Evolutionary conservation across 2,113 vertebrate genomes (phyloP).

Genomic region (Trichechus manatus): DNA sequence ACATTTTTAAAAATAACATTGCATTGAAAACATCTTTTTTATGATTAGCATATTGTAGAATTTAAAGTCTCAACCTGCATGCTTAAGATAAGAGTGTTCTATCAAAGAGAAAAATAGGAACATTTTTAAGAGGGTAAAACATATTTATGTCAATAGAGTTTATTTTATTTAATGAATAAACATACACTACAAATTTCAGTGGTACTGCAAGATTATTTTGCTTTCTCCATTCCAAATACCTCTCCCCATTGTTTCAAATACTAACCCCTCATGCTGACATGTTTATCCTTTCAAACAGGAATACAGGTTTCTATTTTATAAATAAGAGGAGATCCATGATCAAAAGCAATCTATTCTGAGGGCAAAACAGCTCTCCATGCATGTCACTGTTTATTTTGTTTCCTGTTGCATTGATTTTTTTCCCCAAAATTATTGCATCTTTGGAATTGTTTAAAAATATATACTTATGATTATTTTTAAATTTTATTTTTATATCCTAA

Average conservation of each 20-base stretch:
- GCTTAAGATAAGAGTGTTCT: not conserved
- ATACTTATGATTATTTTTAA: not conserved
- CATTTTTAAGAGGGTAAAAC: not conserved
- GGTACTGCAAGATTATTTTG: not conserved
- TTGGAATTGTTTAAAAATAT: not conserved
- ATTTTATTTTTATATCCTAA: not conserved
- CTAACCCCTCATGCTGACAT: not conserved
- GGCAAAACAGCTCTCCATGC: not conserved
- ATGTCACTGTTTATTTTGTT: not conserved
- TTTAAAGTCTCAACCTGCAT: not conserved
- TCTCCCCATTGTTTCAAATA: not conserved
- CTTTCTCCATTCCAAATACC: not conserved
- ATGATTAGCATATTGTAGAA: not conserved
- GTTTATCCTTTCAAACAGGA: not conserved
- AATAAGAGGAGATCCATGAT: not conserved
- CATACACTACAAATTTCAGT: not conserved
- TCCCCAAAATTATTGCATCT: not conserved
- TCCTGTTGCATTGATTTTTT: not conserved
- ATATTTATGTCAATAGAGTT: not conserved
- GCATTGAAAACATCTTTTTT: not conserved
- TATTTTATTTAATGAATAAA: constrained; percentile 45
- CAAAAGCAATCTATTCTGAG: constrained; percentile 10
- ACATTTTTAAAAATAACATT: not conserved
- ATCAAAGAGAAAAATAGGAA: not conserved
- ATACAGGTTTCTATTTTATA: not conserved